Percentiles rank a stretch among this genome's conserved stretches.
Evolutionary conservation across 2,113 vertebrate genomes (phyloP).

Genomic region (Pandion haliaetus): DNA sequence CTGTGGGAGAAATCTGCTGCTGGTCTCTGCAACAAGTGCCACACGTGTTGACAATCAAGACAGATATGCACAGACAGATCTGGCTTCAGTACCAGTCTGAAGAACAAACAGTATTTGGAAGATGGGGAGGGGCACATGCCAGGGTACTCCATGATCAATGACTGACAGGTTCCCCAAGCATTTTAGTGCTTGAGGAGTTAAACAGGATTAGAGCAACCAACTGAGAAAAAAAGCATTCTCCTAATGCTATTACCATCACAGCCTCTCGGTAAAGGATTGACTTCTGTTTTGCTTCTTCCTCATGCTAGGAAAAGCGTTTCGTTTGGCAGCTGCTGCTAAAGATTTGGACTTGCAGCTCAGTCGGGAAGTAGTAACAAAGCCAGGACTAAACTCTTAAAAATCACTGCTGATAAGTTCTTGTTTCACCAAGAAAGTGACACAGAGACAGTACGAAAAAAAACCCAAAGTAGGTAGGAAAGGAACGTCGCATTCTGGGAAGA

Average conservation of each 20-base stretch:
- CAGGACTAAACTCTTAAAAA: neutral
- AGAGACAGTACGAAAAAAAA: neutral
- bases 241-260: neutral
- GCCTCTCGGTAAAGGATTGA: neutral
- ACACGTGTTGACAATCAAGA: neutral
- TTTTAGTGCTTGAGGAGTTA: neutral
- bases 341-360: neutral
- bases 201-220: neutral
- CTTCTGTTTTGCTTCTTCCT: neutral
- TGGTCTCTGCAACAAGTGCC: neutral
- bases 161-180: neutral
- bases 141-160: neutral
- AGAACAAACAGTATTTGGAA: neutral
- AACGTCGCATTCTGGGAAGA: neutral
- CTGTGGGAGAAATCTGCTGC: neutral
- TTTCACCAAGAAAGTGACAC: neutral
- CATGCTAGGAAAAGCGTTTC: neutral
- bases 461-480: neutral
- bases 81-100: neutral
- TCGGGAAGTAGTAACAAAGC: neutral
- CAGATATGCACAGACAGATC: neutral
- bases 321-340: neutral
- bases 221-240: neutral
- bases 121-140: neutral
- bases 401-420: neutral